Base-by-base conservation (phyloP, 2,113 vertebrate genomes). In the Dasyurus viverrinus region DNA sequence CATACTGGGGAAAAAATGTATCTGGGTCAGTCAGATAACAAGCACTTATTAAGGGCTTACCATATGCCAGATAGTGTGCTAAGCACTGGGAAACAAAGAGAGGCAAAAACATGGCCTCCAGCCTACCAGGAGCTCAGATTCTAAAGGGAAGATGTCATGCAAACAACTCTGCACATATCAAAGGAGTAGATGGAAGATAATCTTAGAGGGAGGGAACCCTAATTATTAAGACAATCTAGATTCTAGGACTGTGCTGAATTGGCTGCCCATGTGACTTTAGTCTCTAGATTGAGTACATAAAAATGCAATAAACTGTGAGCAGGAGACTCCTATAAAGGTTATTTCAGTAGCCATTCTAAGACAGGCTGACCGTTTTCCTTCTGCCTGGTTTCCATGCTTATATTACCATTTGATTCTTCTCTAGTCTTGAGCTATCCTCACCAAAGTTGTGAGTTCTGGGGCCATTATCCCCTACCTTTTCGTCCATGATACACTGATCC, bases 1-100 rank as follows among this genome's bases (percentile, higher is more conserved):
- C 60, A 91, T 60, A 89, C 92, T 42, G 27, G 42, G 90, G 93
- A 68, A 68, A 54, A 94, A 93, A 89, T 48, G 48, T 22, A 89
- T 90, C 95, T 53, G 92, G 89, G 50, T 90, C 52, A 0, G 0
- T 55, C 68, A 42, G 68, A 84, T 19, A 68, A 68, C 30, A 42
- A 23, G 19, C n/a, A 84, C 42, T 42, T 84, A 84, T 84, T 84
- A 84, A 84, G n/a, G 42, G n/a, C 68, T 42, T 84, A 19, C 68
- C n/a, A 42, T 84, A 42, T 84, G 68, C 68, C n/a, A 84, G 68
- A 42, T 42, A 84, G n/a, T 42, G n/a, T 84, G 68, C 36, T 42
- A 84, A 84, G 68, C 68, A 42, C 68, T 84, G n/a, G 68, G 68
- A 42, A 84, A 84, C 5, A 84, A 23, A 84, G 68, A 42, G 42